Evolutionary conservation across 2,113 vertebrate species (phyloP).

Genomic region (Gadus macrocephalus): DNA sequence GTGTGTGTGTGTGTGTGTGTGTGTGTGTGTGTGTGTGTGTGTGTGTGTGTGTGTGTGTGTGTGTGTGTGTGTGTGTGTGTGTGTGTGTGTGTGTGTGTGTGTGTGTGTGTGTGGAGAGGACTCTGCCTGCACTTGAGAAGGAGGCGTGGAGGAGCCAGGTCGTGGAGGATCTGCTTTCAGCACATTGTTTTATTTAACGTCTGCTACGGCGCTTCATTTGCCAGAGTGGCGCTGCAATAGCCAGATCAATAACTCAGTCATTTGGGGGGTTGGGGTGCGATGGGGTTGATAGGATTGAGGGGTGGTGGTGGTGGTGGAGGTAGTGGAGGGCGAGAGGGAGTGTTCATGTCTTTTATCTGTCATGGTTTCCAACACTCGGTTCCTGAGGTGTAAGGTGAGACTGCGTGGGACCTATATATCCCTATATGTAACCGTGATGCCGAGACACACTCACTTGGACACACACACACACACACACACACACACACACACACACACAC

Average conservation of each 20-base stretch:
- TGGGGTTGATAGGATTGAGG: slow-evolving; percentile 21
- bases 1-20: too few relatives aligned
- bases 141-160: slow-evolving; percentile 14
- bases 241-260: slow-evolving; percentile 44
- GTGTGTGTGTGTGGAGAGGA: neutral
- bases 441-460: neutral
- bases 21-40: too few relatives aligned
- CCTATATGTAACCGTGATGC: slow-evolving; percentile 19
- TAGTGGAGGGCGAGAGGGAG: slow-evolving; percentile 32
- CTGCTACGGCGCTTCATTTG: slow-evolving; percentile 45
- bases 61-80: too few relatives aligned
- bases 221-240: slow-evolving; percentile 46
- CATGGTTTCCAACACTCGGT: slow-evolving; percentile 55
- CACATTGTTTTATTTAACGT: slow-evolving; percentile 63
- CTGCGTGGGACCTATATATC: slow-evolving; percentile 15
- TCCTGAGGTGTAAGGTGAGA: slow-evolving; percentile 55
- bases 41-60: neutral
- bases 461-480: too few relatives aligned
- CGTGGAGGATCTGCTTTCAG: slow-evolving; percentile 57
- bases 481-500: too few relatives aligned
- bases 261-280: slow-evolving; percentile 4
- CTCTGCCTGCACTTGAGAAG: slow-evolving; percentile 49
- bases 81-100: too few relatives aligned
- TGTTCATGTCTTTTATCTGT: slow-evolving; percentile 50
- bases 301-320: slow-evolving; percentile 23